Percentiles rank a stretch among this genome's conserved stretches.
phyloP scores from a whole-genome alignment of 2,888 invertebrate species.

The Toxonevra muliebris region DNA sequence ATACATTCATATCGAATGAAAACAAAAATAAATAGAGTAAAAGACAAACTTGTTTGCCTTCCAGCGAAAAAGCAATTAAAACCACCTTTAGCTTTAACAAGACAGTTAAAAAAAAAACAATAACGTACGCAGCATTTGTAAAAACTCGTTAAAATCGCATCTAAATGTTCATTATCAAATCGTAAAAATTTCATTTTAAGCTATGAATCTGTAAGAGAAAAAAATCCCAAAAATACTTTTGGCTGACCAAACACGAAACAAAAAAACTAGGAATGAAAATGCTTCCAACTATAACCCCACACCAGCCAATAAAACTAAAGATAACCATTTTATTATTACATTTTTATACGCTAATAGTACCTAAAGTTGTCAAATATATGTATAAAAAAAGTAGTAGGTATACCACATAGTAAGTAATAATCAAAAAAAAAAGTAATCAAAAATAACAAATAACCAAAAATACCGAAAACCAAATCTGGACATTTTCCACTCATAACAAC shows the following conservation, averaged over 20 bases:
- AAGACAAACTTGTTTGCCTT: too few species aligned
- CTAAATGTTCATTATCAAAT: slow-evolving; percentile 43
- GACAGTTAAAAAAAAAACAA: not conserved
- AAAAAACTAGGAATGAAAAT: not conserved
- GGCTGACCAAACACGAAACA: slow-evolving; percentile 20
- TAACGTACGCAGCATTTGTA: not conserved
- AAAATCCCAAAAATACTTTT: not conserved
- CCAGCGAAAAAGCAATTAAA: slow-evolving; percentile 4
- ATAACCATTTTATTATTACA: slow-evolving; percentile 35
- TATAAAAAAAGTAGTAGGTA: not conserved
- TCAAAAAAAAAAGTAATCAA: too few species aligned
- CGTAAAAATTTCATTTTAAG: slow-evolving; percentile 41
- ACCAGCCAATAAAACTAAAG: slow-evolving; percentile 25
- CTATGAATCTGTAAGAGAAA: too few species aligned
- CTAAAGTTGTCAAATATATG: slow-evolving; percentile 22
- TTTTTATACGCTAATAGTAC: slow-evolving; percentile 33
- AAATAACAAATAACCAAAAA: too few species aligned
- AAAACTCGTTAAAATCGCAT: slow-evolving; percentile 32
- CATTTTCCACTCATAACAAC: too few species aligned
- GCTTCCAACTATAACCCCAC: slow-evolving; percentile 20
- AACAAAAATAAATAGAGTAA: too few species aligned
- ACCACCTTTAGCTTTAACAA: not conserved
- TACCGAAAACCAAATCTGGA: too few species aligned
- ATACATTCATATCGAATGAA: too few species aligned
- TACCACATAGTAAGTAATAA: not conserved